Evolutionary conservation across 92 coral and sea anemone genomes (phyloP).

Genomic region (Paramuricea clavata): DNA sequence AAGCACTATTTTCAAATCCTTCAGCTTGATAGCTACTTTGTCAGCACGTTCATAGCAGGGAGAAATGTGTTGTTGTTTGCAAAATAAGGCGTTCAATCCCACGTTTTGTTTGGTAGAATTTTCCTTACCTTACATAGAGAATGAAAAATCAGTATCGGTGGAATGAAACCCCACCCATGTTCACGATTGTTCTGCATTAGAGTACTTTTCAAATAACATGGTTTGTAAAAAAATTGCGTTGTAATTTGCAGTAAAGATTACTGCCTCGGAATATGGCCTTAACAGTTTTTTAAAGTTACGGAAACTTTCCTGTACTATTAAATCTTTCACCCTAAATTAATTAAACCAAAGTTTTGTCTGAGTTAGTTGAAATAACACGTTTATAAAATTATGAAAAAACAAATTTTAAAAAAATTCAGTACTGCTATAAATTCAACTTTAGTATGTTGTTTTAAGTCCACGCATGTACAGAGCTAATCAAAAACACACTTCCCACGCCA

Average conservation of each 20-base stretch:
- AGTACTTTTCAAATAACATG: too few species aligned
- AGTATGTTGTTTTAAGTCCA: background rate
- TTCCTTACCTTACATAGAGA: background rate
- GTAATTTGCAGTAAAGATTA: too few species aligned
- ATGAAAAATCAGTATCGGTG: background rate
- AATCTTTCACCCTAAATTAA: background rate
- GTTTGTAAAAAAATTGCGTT: too few species aligned
- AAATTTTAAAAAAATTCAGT: background rate
- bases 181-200: too few species aligned
- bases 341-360: too few species aligned
- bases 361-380: too few species aligned
- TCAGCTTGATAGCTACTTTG: background rate
- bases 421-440: background rate
- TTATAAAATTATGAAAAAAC: too few species aligned
- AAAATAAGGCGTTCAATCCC: background rate
- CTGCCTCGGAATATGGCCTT: too few species aligned
- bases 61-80: background rate
- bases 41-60: background rate
- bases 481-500: constrained; percentile 21
- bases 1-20: background rate
- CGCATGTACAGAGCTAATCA: background rate
- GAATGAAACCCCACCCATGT: too few species aligned
- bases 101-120: background rate
- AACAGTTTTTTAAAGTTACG: too few species aligned
- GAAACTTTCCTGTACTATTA: too few species aligned